Conservation (phyloP, 2,888 invertebrate species). For the Ectemnius lituratus region DNA sequence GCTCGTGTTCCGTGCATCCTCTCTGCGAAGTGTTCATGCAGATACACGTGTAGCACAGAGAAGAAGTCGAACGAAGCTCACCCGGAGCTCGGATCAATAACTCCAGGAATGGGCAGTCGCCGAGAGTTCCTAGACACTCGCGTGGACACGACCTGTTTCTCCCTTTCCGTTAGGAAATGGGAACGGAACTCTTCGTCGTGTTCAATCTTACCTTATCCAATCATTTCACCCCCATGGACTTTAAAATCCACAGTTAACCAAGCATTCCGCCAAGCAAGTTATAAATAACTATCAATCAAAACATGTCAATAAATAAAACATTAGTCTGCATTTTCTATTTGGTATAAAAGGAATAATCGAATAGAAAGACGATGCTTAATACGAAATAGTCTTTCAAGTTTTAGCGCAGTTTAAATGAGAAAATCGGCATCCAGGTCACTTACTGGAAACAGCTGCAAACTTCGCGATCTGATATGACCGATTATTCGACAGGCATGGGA, state of each 20-base stretch:
- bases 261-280: too few species aligned
- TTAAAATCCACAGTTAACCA: too few species aligned
- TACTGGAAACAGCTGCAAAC: background rate
- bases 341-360: too few species aligned
- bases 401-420: background rate
- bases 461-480: background rate
- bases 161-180: slow-evolving; percentile 44
- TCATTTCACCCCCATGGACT: background rate
- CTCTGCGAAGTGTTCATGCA: slow-evolving; percentile 30
- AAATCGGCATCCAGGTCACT: background rate
- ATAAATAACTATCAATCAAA: too few species aligned
- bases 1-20: slow-evolving; percentile 11
- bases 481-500: background rate
- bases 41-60: slow-evolving; percentile 47
- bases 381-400: too few species aligned
- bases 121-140: slow-evolving; percentile 26
- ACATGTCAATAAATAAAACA: too few species aligned
- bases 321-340: too few species aligned
- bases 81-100: slow-evolving; percentile 63
- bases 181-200: slow-evolving; percentile 44
- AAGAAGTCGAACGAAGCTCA: slow-evolving; percentile 52
- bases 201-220: background rate
- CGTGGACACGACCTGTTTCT: slow-evolving; percentile 53
- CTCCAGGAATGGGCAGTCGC: slow-evolving; percentile 59
- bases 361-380: too few species aligned